Evolutionary conservation across 2,113 vertebrate species (phyloP), one percentile per base, ranked within the genome.

Genomic region (Callaeas wilsoni): DNA sequence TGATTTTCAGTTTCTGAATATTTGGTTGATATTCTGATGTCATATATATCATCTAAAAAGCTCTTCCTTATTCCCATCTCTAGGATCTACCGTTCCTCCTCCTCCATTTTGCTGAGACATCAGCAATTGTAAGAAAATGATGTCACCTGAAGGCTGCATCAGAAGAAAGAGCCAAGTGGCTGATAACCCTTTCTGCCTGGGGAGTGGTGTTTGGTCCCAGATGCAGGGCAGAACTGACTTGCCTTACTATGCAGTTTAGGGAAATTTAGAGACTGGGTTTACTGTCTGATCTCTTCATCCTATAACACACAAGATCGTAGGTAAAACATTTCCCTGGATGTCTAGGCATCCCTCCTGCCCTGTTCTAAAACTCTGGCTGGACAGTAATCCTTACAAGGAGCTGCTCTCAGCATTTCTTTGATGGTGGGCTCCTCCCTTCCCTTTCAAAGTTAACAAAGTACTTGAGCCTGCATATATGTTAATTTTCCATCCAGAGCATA

Each of bases 361-460:
- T 18, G 10, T 20, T 26, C 41, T 30, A 39, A 69, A 67, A 17
- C 19, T 55, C 44, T 86, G 68, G 8, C 60, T 84, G 50, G 37
- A 62, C 22, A 70, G 25, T 35, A 52, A 50, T 62, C 84, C 20
- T 87, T 90, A 21, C 5, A 49, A 52, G 0, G 3, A 80, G n/a
- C 25, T 78, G 35, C 19, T 70, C 11, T 88, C 46, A 6, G 3
- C 5, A 5, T 26, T 86, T 89, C 42, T 75, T 68, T 1, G 0
- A 2, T 26, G 42, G 6, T 25, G 52, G 42, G 14, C 22, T 94
- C 46, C 46, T 86, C 35, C 49, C 19, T 84, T 91, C 49, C 4
- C 55, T 87, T 92, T 77, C 23, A 27, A 74, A 90, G 44, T 94
- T 94, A 95, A 95, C 84, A 60, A 88, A 92, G 42, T 46, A 13